These are phyloP conservation scores for Carassius gibelio DNA, from an alignment of 2,113 vertebrate genomes.

Conservation along the genomic window DNA sequence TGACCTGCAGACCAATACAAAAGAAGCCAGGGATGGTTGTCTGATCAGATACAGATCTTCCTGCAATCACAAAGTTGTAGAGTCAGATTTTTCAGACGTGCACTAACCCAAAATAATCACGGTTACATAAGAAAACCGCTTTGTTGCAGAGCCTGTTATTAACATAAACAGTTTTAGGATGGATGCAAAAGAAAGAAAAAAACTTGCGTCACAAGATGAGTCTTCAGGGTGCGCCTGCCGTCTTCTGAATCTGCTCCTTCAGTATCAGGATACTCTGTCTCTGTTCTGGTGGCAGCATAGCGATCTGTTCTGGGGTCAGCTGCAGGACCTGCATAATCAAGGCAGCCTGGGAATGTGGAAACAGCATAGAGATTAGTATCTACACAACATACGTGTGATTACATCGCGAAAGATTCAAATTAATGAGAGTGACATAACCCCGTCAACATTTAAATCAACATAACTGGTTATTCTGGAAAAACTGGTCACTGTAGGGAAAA, in stretches of 20 bases:
- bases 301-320: conserved; percentile 96
- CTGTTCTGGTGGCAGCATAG: conserved; percentile 96
- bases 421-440: neutral
- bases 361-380: neutral
- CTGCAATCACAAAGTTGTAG: conserved; percentile 8
- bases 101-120: neutral
- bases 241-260: conserved; percentile 99
- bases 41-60: neutral
- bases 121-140: neutral
- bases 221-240: conserved; percentile 87
- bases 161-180: neutral
- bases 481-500: neutral
- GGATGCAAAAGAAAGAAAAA: neutral
- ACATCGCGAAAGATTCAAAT: neutral
- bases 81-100: conserved; percentile 4
- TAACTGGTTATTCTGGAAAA: neutral
- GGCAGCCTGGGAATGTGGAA: conserved; percentile 79
- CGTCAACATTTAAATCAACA: neutral
- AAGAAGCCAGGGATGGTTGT: neutral
- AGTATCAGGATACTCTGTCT: conserved; percentile 98
- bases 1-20: neutral
- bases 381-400: neutral
- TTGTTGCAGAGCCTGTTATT: neutral
- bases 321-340: conserved; percentile 99
- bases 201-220: neutral